Evolutionary conservation across 2,888 invertebrate species (phyloP), one percentile per base, ranked within the genome.

Genomic region (Agriotes lineatus): DNA sequence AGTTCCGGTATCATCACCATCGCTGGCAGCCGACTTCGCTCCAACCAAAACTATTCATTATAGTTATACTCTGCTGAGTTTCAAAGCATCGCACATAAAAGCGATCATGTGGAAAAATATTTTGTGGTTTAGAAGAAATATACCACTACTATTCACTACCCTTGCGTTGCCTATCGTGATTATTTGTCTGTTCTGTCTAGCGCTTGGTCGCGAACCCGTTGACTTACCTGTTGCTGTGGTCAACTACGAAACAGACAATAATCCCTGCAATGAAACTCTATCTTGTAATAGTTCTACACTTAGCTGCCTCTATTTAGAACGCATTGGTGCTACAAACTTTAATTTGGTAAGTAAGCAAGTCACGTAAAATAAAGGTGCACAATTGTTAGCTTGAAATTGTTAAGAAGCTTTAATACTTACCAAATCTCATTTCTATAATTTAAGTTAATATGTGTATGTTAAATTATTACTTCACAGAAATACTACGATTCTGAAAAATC

Each of bases 161-260:
- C 92, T 93, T 10, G 86, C 96, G 58, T 96, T 96, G 0, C 90
- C 95, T 1, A 88, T 92, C 18, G 96, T 96, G 86, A 95, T 94
- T 79, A 85, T 7, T 25, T 25, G 95, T 16, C 85, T 97, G 48
- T 97, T 96, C 86, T 96, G 96, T 81, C 84, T 94, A 57, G 93
- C 96, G 16, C 93, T 96, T 76, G 96, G 96, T 12, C 93, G 93
- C 80, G 93, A 95, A 81, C 96, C 96, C 0, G 85, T 87, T 6
- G 91, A 92, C 7, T 85, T 97, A 0, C 89, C 88, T 45, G 82
- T 97, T 37, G 95, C 93, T 0, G 88, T 96, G 19, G 91, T 95
- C 22, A 96, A 96, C 85, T 85, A 93, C 75, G 96, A 96, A 83
- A 82, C 92, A 57, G 72, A 75, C 2, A 45, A 58, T 0, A 61